A percentile compares a stretch with the other conserved stretches of the same genome.
Conservation (phyloP, 2,113 vertebrate species). For the Melospiza melodia region DNA sequence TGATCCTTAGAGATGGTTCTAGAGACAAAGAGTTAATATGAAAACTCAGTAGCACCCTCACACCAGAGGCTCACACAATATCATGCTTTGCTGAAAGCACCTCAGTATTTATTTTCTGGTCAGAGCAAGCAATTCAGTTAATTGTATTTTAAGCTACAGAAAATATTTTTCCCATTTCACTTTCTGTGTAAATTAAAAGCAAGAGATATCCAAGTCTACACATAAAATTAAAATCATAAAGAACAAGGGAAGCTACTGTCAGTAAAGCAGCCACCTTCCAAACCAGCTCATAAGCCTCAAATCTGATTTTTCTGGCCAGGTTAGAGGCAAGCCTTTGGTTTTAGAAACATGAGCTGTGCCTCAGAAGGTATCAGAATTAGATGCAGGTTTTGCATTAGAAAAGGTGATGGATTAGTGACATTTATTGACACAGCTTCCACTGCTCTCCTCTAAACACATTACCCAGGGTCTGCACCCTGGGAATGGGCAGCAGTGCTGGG, state of each 20-base stretch:
- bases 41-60: conserved; percentile 33
- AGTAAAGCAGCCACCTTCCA: not conserved
- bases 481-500: not conserved
- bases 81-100: not conserved
- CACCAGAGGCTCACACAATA: not conserved
- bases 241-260: not conserved
- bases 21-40: conserved; percentile 46
- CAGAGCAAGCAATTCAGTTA: not conserved
- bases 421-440: not conserved
- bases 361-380: not conserved
- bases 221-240: not conserved
- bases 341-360: not conserved
- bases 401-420: not conserved
- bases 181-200: not conserved
- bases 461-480: not conserved
- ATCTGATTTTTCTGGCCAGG: not conserved
- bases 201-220: not conserved
- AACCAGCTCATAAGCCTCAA: not conserved
- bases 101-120: not conserved
- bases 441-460: not conserved
- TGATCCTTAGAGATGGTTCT: conserved; percentile 99
- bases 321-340: not conserved
- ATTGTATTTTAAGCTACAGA: conserved; percentile 4
- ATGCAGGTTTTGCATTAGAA: not conserved
- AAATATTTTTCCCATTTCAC: not conserved